Percentiles rank a stretch among this genome's conserved stretches.
These are phyloP conservation scores for Hermatobates lingyangjiaoensis DNA, from an alignment of 1,140 invertebrate genomes.

Conservation along the genomic window DNA sequence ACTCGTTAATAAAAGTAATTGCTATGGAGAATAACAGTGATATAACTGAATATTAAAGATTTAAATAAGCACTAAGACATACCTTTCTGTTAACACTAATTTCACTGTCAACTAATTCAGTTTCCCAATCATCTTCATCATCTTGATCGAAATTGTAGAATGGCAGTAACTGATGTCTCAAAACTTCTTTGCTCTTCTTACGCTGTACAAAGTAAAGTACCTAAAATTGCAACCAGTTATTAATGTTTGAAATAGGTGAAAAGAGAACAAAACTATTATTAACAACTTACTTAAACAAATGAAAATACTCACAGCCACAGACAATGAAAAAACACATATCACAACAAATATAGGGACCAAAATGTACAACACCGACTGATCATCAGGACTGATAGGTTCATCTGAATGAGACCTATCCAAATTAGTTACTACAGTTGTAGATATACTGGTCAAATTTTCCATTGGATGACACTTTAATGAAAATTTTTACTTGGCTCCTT, in stretches of 20 bases:
- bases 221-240: conserved; percentile 17
- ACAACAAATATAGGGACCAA: conserved; percentile 6
- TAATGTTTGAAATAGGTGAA: not conserved
- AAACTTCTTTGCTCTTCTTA: conserved; percentile 31
- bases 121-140: conserved; percentile 40
- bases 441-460: no score
- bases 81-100: no score
- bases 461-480: no score
- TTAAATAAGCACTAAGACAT: no score
- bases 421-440: not conserved
- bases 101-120: conserved; percentile 26
- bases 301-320: conserved; percentile 4
- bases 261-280: not conserved
- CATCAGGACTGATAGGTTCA: not conserved
- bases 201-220: conserved; percentile 27
- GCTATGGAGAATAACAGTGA: no score
- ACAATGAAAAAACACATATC: conserved; percentile 1
- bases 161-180: conserved; percentile 42
- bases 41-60: no score
- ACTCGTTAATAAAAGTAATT: no score
- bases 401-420: not conserved
- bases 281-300: not conserved
- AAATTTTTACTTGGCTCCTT: no score
- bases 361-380: conserved; percentile 6
- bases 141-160: conserved; percentile 43